Base-by-base conservation (phyloP, 2,888 invertebrate genomes). In the Hesperia comma region DNA sequence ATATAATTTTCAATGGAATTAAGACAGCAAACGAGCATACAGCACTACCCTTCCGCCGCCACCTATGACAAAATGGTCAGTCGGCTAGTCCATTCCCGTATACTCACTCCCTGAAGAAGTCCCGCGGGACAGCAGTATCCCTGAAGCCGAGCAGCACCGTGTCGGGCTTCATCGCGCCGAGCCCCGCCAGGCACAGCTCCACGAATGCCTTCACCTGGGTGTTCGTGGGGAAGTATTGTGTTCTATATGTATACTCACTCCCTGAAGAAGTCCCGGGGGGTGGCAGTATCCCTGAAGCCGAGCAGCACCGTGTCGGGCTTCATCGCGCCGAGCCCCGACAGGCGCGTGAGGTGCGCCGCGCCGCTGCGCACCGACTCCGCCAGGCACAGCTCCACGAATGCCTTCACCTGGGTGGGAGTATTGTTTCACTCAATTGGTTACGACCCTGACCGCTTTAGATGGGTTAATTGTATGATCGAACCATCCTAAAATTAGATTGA, bases 131-230 rank as follows among this genome's bases (percentile, higher is more conserved):
- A 32, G 95, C 94, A 26, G 95, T 94, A 81, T 99, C 99, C 72
- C 98, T 95, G 92, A 99, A 99, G 17, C 99, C 99, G 55, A 99
- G 92, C 41, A 99, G 94, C 68, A 99, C 97, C 0, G 99, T 99
- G 83, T 99, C 99, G 0, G 99, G 99, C 85, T 99, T 99, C 99
- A 99, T 99, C 14, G 99, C 99, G 0, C 99, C 99, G 82, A 99
- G 95, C 3, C 99, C 99, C 0, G 98, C 96, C 10, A 99, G 93
- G 0, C 99, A 99, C 8, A 99, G 90, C 90, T 99, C 99, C 0
- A 98, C 96, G 87, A 99, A 99, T 0, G 99, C 99, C 86, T 99
- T 99, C 14, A 96, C 95, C 94, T 94, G 76, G n/a, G n/a, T n/a
- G n/a, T n/a, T n/a, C n/a, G n/a, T n/a, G n/a, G n/a, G n/a, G n/a